Evolutionary conservation across 2,797 vertebrate species (phyloP), one percentile per base, ranked within the genome.

Genomic region (Alfaro cultratus): DNA sequence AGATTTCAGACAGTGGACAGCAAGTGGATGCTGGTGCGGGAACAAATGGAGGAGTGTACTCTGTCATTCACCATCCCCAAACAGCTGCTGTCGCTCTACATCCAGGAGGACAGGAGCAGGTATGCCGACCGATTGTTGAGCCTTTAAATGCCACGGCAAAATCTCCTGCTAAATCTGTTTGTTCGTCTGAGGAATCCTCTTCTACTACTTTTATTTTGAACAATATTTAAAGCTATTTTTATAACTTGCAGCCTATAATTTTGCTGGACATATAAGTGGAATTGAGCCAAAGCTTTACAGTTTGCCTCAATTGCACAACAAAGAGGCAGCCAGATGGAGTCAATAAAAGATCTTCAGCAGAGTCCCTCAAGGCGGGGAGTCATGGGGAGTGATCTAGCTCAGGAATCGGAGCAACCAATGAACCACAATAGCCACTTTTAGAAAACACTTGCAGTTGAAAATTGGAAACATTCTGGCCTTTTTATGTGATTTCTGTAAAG

Each of bases 41-140:
- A 99, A 80, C 98, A 98, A 95, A 99, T 99, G 98, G 97, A 97
- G 55, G 98, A 99, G 91, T 98, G 97, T 74, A 96, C 95, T 0
- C 95, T 99, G 90, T 98, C 98, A 76, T 98, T 99, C 86, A 97
- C 97, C 88, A 90, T 99, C 92, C 98, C 98, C 82, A 99, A 97
- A 92, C 97, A 99, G 89, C 94, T 99, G 80, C 96, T 99, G 74
- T 95, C 92, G 7, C 96, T 99, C 77, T 97, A 97, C 93, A 97
- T 99, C 85, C 97, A 97, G 91, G 98, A 99, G 93, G 98, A 99
- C 90, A 96, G 97, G 94, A 96, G 94, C 92, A 97, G 98, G 98
- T 99, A 95, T 95, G 95, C 51, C 36, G 34, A 70, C 23, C 43
- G 9, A 13, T 39, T 75, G 8, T 45, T 46, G 39, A 75, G 16